These are phyloP conservation scores for Schizothorax lantsangensis DNA, from an alignment of 2,797 vertebrate species.

Conservation along the genomic window DNA sequence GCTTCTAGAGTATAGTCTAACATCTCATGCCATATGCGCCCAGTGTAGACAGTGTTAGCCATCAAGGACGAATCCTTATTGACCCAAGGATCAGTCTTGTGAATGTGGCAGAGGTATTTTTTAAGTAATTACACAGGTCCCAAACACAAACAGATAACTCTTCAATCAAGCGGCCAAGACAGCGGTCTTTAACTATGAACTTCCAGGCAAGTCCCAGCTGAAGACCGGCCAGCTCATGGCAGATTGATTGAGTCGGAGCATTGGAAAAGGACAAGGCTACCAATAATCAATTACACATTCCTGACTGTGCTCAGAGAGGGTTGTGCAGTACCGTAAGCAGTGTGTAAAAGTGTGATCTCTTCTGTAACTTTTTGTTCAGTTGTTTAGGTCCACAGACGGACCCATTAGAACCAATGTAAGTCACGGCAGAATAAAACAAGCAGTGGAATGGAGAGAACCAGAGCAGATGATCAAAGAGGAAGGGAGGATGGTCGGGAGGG, in stretches of 20 bases:
- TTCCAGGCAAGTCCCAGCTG: conserved; percentile 41
- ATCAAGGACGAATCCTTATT: not conserved
- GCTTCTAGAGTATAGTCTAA: not conserved
- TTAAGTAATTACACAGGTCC: conserved; percentile 46
- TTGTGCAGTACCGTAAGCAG: conserved; percentile 49
- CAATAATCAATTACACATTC: conserved; percentile 68
- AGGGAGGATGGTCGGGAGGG: conserved; percentile 47
- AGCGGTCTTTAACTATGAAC: no score
- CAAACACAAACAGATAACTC: not conserved
- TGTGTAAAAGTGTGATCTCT: conserved; percentile 58
- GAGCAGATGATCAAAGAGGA: conserved; percentile 46
- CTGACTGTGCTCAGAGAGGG: conserved; percentile 56
- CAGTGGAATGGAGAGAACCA: conserved; percentile 27
- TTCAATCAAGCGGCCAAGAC: no score
- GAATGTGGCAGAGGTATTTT: conserved; percentile 50
- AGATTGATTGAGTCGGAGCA: conserved; percentile 69
- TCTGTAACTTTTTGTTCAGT: conserved; percentile 4
- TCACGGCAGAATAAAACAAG: conserved; percentile 32
- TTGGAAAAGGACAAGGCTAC: conserved; percentile 61
- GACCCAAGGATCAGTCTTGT: conserved; percentile 3
- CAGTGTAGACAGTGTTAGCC: conserved; percentile 37
- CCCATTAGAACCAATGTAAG: conserved; percentile 19
- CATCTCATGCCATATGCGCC: not conserved
- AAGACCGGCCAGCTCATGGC: conserved; percentile 67
- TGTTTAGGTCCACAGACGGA: conserved; percentile 23